Base-by-base conservation (phyloP, 2,888 invertebrate genomes). In the Parapristionchus giblindavisi region DNA sequence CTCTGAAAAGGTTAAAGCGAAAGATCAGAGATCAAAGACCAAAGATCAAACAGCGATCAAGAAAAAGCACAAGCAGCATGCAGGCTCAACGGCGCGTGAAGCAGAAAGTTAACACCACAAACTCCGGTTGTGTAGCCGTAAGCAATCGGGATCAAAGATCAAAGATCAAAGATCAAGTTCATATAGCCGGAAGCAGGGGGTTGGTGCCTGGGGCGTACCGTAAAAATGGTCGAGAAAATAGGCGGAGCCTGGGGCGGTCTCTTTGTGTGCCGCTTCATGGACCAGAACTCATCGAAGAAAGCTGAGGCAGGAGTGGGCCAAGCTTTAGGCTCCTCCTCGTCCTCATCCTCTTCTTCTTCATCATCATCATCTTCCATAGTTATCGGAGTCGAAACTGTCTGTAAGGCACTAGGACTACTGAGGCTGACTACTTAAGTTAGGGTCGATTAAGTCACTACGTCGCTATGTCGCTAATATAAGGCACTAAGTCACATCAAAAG, bases 141-240 rank as follows among this genome's bases (percentile, higher is more conserved):
- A 24, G n/a, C 40, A 2, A 40, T 61, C 40, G 2, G 1, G 27
- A 61, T 38, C 38, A 40, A 38, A n/a, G n/a, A n/a, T n/a, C n/a
- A n/a, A n/a, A n/a, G n/a, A n/a, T n/a, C n/a, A n/a, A n/a, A n/a
- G n/a, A n/a, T n/a, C n/a, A n/a, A 60, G 34, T 24, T 38, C 34
- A 60, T 36, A 34, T 34, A 60, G 60, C 60, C 34, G 8, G 56
- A 24, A n/a, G 56, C 14, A 8, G 56, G 56, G 56, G 27, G 27
- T 63, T n/a, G 36, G 40, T 63, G 14, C 8, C 63, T 11, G 8
- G 34, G 11, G 11, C 8, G 14, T 73, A 73, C 73, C 73, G 73
- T 73, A 61, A 73, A 73, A 34, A 73, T 73, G 14, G 73, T 73
- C 0, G 60, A 61, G 73, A 48, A 73, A 48, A 73, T 36, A 61